These are phyloP conservation scores for Apodemia zela DNA, from an alignment of 2,888 invertebrate species.

Conservation along the genomic window DNA sequence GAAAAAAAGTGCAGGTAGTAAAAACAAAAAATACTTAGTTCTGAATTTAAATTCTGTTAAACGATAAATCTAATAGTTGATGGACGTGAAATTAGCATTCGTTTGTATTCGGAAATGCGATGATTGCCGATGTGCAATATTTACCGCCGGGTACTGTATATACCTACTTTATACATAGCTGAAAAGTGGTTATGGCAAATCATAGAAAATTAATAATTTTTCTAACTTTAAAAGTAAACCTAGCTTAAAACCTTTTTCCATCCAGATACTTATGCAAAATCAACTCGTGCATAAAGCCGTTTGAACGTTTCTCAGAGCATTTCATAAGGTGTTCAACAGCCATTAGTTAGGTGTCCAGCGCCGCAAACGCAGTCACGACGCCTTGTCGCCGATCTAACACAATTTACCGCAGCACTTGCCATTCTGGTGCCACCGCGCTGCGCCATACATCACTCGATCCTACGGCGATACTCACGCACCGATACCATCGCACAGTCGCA, in stretches of 20 bases:
- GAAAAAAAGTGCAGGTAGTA: too few species aligned
- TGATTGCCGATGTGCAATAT: too few species aligned
- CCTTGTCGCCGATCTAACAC: slow-evolving; percentile 22
- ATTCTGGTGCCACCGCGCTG: slow-evolving; percentile 26
- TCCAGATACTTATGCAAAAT: slow-evolving; percentile 5
- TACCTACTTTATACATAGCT: too few species aligned
- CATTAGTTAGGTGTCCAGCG: slow-evolving; percentile 27
- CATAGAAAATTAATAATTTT: neutral
- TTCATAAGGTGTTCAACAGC: slow-evolving; percentile 29
- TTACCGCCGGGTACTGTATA: too few species aligned
- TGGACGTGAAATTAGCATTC: too few species aligned
- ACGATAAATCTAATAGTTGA: too few species aligned
- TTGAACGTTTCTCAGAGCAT: slow-evolving; percentile 21
- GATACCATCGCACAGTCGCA: slow-evolving; percentile 28
- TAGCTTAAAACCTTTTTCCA: neutral
- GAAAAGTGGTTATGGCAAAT: neutral
- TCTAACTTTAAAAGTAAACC: neutral
- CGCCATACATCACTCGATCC: slow-evolving; percentile 32
- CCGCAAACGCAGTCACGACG: slow-evolving; percentile 27
- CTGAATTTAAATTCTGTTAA: too few species aligned
- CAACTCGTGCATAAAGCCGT: neutral
- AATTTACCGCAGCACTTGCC: slow-evolving; percentile 25
- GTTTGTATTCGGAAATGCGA: too few species aligned
- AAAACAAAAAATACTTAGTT: too few species aligned
- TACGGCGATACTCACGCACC: slow-evolving; percentile 29